Evolutionary conservation across 2,888 invertebrate species (phyloP).

Genomic region (Oligia fasciuncula): DNA sequence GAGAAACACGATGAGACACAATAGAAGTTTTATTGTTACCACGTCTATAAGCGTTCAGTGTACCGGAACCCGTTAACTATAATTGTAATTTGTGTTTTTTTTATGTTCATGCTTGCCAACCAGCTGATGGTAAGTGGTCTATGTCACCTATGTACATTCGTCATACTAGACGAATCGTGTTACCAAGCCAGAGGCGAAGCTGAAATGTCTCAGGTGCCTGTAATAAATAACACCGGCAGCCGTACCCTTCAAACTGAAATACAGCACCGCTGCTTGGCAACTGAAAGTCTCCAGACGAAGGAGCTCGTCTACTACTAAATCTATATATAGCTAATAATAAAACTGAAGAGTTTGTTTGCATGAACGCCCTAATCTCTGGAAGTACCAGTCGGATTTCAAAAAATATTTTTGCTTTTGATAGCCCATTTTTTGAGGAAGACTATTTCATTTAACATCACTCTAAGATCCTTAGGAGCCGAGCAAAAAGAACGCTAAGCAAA

Average conservation of each 20-base stretch:
- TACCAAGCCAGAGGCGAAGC: neutral
- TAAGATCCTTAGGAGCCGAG: too few species aligned
- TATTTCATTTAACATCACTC: too few species aligned
- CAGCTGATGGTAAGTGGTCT: conserved; percentile 28
- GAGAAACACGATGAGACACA: neutral
- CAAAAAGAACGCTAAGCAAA: too few species aligned
- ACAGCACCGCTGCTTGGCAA: neutral
- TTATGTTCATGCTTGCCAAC: conserved; percentile 36
- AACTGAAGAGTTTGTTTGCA: too few species aligned
- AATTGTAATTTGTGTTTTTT: conserved; percentile 41
- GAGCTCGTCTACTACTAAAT: neutral
- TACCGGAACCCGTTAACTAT: conserved; percentile 12
- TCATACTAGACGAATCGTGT: neutral
- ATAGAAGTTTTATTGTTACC: conserved; percentile 7
- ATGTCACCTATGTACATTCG: neutral
- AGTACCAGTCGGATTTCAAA: too few species aligned
- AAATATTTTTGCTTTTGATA: too few species aligned
- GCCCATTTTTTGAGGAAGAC: too few species aligned
- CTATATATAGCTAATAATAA: too few species aligned
- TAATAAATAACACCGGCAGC: too few species aligned
- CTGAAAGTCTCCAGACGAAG: neutral
- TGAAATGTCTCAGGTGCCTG: neutral
- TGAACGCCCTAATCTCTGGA: too few species aligned
- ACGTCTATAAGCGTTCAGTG: neutral
- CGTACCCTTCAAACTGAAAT: neutral